Evolutionary conservation across 2,888 invertebrate species (phyloP).

Genomic region (Phalera bucephala): DNA sequence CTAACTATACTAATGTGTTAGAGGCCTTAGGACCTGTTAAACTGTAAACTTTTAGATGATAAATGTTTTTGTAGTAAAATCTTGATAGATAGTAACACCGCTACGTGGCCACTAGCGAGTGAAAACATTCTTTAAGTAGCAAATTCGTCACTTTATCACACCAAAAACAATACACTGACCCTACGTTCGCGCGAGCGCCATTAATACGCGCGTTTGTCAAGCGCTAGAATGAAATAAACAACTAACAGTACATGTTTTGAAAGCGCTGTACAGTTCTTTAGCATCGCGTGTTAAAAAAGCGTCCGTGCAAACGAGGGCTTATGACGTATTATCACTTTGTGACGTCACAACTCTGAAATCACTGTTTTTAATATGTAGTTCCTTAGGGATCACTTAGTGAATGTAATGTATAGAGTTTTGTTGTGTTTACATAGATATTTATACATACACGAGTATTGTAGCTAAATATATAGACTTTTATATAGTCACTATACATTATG

Average conservation of each 20-base stretch:
- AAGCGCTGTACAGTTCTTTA: too few relatives aligned
- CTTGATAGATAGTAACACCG: constrained; percentile 28
- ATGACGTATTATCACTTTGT: too few relatives aligned
- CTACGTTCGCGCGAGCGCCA: too few relatives aligned
- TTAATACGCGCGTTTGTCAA: too few relatives aligned
- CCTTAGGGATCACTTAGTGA: constrained; percentile 49
- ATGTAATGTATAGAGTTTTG: constrained; percentile 25
- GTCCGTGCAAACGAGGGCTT: too few relatives aligned
- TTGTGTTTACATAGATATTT: constrained; percentile 51
- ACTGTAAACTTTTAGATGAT: too few relatives aligned
- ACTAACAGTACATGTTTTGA: too few relatives aligned
- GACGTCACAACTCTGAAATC: background rate
- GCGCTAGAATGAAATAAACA: too few relatives aligned
- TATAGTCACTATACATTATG: constrained; percentile 41
- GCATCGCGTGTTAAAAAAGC: too few relatives aligned
- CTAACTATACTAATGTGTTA: too few relatives aligned
- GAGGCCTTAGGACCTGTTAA: too few relatives aligned
- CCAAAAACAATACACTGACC: too few relatives aligned
- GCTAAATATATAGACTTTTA: constrained; percentile 42
- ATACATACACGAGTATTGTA: constrained; percentile 38
- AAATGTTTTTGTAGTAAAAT: constrained; percentile 15
- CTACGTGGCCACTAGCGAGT: constrained; percentile 28
- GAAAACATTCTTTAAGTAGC: constrained; percentile 22
- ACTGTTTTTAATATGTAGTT: constrained; percentile 20
- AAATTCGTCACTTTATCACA: background rate